Base-by-base conservation (phyloP, 2,888 invertebrate species). In the Drosophila algonquin region DNA sequence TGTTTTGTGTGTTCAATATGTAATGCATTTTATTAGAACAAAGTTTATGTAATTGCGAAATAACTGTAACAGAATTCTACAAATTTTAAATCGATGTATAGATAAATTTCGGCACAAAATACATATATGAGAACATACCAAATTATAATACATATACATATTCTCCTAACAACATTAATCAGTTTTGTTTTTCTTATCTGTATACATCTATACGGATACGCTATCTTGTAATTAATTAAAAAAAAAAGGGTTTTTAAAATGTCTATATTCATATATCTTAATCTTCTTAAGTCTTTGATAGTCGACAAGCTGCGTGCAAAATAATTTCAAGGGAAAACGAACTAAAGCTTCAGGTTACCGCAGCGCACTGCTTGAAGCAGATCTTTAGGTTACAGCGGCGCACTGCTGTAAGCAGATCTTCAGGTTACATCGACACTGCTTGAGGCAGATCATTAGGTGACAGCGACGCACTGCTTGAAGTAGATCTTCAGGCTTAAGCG, bases 81-180 rank as follows among this genome's bases (percentile, higher is more conserved):
- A 35, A 44, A 21, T 69, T 32, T 32, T 10, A 50, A 47, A 21
- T 40, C 12, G 21, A 32, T 57, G 18, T 57, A 18, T 55, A 54
- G 35, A 32, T 1, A 61, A 47, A 18, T 61, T 59, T 40, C 46
- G 63, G 62, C 68, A 72, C 63, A 73, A 52, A 50, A 24, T 50
- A 27, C 14, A 24, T 24, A 53, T 62, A 67, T 50, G 58, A 70
- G 24, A 24, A 59, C 35, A 67, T 70, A 58, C 71, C 48, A 57
- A 67, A 63, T 2, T 14, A 32, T 14, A 40, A 40, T 40, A 40
- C 14, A 40, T 40, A 40, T 40, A 40, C 0, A 5, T 14, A 40
- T 6, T 40, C 40, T n/a, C 7, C 7, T 14, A 14, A 40, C 0
- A 6, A 40, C 40, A 40, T 7, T n/a, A 40, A 40, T 40, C 2